Conservation (phyloP, 2,797 vertebrate species). For the Todus mexicanus region DNA sequence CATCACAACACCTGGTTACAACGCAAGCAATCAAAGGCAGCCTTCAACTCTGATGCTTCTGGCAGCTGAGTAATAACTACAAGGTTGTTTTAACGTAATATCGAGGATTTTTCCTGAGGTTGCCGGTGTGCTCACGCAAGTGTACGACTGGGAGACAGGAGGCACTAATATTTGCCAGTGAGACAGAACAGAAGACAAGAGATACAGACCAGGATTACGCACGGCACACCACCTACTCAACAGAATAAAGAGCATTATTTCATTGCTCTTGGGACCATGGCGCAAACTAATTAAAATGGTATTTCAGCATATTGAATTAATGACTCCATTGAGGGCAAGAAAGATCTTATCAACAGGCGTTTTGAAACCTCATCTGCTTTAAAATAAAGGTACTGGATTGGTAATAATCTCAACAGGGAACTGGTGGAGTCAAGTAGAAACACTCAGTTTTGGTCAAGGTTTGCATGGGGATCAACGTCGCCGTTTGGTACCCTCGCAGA, state of each 20-base stretch:
- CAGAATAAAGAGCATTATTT: slow-evolving; percentile 44
- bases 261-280: not conserved
- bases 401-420: slow-evolving; percentile 8
- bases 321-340: slow-evolving; percentile 45
- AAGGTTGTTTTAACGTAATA: not conserved
- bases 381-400: not conserved
- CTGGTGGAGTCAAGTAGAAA: not conserved
- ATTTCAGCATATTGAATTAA: slow-evolving; percentile 49
- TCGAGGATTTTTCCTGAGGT: not conserved
- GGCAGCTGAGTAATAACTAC: not conserved
- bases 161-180: slow-evolving; percentile 33
- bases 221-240: not conserved
- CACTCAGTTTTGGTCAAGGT: not conserved
- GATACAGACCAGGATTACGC: slow-evolving; percentile 41
- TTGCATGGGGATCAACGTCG: fast-evolving
- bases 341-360: slow-evolving; percentile 34
- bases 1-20: not conserved
- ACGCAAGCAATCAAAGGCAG: not conserved
- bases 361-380: not conserved
- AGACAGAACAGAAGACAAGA: slow-evolving; percentile 28
- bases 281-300: slow-evolving; percentile 48
- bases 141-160: slow-evolving; percentile 6
- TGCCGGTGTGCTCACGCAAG: not conserved
- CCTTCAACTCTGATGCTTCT: not conserved
- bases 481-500: not conserved